A percentile compares a stretch with the other conserved stretches of the same genome.
Conservation (phyloP, 1,140 invertebrate species). For the Tetragonula clypearis region DNA sequence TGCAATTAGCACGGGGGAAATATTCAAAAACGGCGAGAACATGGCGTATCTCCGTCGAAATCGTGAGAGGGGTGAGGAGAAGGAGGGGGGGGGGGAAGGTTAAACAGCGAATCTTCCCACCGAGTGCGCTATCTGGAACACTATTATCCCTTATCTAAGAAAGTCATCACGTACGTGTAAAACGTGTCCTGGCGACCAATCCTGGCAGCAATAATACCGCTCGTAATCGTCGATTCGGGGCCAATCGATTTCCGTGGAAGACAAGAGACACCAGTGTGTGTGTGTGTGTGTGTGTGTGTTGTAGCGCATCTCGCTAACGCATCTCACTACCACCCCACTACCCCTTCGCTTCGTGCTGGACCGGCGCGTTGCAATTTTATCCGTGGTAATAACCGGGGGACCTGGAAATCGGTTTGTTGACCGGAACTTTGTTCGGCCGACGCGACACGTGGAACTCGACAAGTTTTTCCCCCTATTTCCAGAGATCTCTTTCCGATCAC, state of each 20-base stretch:
- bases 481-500: background rate
- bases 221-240: conserved; percentile 45
- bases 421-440: background rate
- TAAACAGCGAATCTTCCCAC: background rate
- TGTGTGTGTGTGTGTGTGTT: too few relatives aligned
- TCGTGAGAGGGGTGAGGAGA: background rate
- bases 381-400: background rate
- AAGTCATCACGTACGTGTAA: conserved; percentile 18
- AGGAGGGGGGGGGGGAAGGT: background rate
- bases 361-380: conserved; percentile 13
- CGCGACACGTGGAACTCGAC: background rate
- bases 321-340: too few relatives aligned
- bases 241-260: conserved; percentile 28
- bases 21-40: background rate
- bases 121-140: background rate
- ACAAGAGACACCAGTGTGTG: conserved; percentile 12
- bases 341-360: background rate
- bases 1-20: too few relatives aligned
- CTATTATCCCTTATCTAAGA: background rate
- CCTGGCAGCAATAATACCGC: conserved; percentile 4
- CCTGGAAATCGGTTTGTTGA: conserved; percentile 1
- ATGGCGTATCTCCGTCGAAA: background rate
- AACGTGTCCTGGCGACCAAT: conserved; percentile 29
- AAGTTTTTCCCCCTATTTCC: conserved; percentile 8
- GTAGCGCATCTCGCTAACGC: rapidly evolving